phyloP scores from a whole-genome alignment of 2,888 invertebrate genomes.

The Sicus ferrugineus region DNA sequence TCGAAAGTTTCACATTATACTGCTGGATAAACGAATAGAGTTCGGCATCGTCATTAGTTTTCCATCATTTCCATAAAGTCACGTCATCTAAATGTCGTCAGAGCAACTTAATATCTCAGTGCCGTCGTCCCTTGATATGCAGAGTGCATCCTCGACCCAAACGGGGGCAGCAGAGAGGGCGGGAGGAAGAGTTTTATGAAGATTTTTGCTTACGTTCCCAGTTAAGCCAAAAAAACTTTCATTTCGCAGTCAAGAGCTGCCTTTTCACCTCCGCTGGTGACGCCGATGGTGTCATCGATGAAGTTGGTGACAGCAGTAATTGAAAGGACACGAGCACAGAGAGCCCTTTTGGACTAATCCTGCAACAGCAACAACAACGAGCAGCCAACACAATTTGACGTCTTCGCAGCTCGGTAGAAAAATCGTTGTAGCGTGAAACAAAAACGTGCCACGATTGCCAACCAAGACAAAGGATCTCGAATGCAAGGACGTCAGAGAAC shows the following conservation, averaged over 20 bases:
- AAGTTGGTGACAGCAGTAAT: not conserved
- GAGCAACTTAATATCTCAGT: too few species aligned
- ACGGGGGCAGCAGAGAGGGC: too few species aligned
- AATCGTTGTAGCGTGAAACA: slow-evolving; percentile 1
- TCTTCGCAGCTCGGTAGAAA: not conserved
- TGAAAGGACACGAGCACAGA: not conserved
- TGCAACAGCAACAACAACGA: not conserved
- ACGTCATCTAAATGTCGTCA: too few species aligned
- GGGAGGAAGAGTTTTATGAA: not conserved
- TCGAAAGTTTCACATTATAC: too few species aligned
- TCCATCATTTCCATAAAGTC: too few species aligned
- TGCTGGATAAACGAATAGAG: too few species aligned
- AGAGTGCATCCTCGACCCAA: too few species aligned
- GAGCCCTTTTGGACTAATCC: not conserved
- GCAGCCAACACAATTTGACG: not conserved
- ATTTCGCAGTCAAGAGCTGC: not conserved
- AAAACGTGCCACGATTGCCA: slow-evolving; percentile 15
- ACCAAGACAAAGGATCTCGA: not conserved
- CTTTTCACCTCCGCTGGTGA: not conserved
- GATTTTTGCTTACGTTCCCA: not conserved
- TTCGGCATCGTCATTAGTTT: too few species aligned
- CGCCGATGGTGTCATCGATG: not conserved
- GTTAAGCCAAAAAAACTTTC: not conserved
- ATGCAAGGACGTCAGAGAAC: not conserved
- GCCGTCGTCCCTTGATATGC: too few species aligned